Percentiles rank a stretch among this genome's conserved stretches.
phyloP scores from a whole-genome alignment of 2,113 vertebrate species.

The Zapus hudsonius region DNA sequence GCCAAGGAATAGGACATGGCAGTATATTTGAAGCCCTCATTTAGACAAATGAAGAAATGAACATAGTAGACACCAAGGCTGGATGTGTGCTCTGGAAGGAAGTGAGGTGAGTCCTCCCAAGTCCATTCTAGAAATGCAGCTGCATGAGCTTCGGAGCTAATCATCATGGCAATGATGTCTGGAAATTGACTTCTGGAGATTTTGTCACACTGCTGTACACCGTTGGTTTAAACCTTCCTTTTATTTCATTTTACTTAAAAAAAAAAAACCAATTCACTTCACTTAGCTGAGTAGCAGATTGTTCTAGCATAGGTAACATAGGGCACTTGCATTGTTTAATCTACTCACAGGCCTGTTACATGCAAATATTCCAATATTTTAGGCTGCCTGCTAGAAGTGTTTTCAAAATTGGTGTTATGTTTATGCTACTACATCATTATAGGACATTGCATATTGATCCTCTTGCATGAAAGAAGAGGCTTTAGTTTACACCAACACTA shows the following conservation, averaged over 20 bases:
- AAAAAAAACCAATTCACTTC: no score
- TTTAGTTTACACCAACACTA: no score
- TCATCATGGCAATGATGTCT: not conserved
- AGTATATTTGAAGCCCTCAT: not conserved
- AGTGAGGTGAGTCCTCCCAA: not conserved
- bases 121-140: not conserved
- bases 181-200: not conserved
- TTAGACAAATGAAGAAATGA: not conserved
- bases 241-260: not conserved
- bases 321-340: no score
- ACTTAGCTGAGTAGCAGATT: not conserved
- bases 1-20: accelerated
- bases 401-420: no score
- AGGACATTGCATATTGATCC: accelerated
- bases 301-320: not conserved
- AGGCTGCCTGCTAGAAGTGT: not conserved
- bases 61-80: not conserved
- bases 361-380: accelerated
- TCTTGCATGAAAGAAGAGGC: not conserved
- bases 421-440: not conserved
- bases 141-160: not conserved
- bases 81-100: not conserved
- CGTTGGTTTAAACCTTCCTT: not conserved
- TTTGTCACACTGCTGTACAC: not conserved
- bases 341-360: not conserved